phyloP scores from a whole-genome alignment of 2,113 vertebrate species.

The Aplodontia rufa region DNA sequence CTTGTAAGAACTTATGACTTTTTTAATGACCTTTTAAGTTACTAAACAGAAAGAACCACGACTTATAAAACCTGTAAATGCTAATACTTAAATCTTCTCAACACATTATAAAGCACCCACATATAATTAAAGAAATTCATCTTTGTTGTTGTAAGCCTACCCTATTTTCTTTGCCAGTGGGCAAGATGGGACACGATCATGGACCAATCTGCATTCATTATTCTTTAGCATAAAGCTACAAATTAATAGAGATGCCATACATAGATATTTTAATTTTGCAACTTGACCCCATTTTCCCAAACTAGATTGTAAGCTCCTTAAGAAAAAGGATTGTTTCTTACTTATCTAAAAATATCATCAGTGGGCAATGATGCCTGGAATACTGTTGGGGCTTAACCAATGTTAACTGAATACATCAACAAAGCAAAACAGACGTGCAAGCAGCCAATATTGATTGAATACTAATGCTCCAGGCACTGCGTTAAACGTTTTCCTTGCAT shows the following conservation, averaged over 20 bases:
- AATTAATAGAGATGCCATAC: neutral
- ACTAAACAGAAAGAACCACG: neutral
- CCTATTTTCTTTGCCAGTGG: neutral
- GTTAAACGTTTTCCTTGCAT: neutral
- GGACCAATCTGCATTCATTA: neutral
- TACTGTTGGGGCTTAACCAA: neutral
- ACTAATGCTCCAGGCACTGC: neutral
- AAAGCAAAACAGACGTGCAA: neutral
- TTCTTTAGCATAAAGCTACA: neutral
- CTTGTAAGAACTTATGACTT: neutral
- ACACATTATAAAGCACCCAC: slow-evolving; percentile 30
- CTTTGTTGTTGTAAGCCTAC: slow-evolving; percentile 17
- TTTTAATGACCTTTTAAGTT: slow-evolving; percentile 34
- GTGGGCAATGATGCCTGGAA: neutral
- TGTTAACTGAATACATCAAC: neutral
- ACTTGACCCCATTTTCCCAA: neutral
- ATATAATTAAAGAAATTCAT: slow-evolving; percentile 47
- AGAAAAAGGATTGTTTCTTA: neutral
- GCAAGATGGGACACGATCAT: neutral
- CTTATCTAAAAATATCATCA: neutral
- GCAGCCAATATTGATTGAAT: neutral
- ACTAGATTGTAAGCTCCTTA: neutral
- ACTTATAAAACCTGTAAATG: neutral
- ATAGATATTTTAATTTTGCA: neutral
- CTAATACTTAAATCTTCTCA: neutral